A percentile compares a stretch with the other conserved stretches of the same genome.
Conservation (phyloP, 2,113 vertebrate genomes). For the Montifringilla adamsi region DNA sequence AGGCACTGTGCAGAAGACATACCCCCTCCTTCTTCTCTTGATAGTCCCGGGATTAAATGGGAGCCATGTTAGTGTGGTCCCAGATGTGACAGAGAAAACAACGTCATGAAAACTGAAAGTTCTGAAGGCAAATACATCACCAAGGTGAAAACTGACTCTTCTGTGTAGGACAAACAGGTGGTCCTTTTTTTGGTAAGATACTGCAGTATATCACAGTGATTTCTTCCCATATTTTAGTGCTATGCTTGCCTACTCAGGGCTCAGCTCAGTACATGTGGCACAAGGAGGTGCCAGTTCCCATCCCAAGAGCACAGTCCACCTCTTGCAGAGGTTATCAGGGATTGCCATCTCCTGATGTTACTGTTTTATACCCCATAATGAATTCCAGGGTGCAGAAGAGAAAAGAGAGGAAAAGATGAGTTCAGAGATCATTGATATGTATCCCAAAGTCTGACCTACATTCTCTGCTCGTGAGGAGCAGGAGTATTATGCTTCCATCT, state of each 20-base stretch:
- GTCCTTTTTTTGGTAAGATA: not conserved
- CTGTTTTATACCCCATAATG: not conserved
- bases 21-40: not conserved
- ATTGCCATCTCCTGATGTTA: not conserved
- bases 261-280: rapidly evolving
- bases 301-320: not conserved
- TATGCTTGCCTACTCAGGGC: not conserved
- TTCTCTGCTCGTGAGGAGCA: not conserved
- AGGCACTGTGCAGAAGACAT: not conserved
- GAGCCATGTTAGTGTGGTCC: not conserved
- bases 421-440: not conserved
- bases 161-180: not conserved
- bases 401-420: not conserved
- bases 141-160: not conserved
- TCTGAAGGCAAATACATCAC: not conserved
- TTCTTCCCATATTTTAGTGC: not conserved
- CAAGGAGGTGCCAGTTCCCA: not conserved
- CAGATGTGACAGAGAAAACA: not conserved
- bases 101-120: not conserved
- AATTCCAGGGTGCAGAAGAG: not conserved
- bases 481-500: not conserved
- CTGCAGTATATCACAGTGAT: not conserved
- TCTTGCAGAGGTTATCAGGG: not conserved
- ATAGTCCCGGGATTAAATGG: not conserved
- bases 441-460: not conserved